Conservation (phyloP, 2,888 invertebrate genomes). For the Steromphala cineraria region DNA sequence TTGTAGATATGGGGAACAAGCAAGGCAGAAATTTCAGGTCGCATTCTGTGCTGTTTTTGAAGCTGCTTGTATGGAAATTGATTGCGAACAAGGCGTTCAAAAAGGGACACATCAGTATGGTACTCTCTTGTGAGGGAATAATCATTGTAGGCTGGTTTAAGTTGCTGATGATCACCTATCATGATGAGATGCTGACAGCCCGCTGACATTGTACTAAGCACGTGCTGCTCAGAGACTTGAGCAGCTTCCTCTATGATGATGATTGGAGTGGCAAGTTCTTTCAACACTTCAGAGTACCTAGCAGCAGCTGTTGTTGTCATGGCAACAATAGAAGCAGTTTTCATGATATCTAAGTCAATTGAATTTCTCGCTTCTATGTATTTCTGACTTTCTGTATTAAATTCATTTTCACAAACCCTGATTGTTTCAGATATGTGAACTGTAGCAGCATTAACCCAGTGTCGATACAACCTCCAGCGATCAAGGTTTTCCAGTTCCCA, state of each 20-base stretch:
- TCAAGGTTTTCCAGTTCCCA: slow-evolving; percentile 52
- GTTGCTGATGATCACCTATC: slow-evolving; percentile 86
- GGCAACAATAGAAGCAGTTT: slow-evolving; percentile 36
- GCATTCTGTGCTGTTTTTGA: slow-evolving; percentile 85
- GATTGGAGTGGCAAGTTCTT: slow-evolving; percentile 35
- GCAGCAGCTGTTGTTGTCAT: slow-evolving; percentile 51
- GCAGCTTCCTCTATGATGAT: slow-evolving; percentile 53
- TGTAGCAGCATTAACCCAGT: slow-evolving; percentile 51
- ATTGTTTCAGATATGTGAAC: neutral
- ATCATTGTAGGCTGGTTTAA: slow-evolving; percentile 83
- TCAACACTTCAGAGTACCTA: slow-evolving; percentile 29
- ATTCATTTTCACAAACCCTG: neutral
- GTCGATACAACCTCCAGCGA: slow-evolving; percentile 73
- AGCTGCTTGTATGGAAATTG: slow-evolving; percentile 79
- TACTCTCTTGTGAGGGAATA: slow-evolving; percentile 80
- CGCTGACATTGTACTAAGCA: slow-evolving; percentile 40
- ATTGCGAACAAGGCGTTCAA: slow-evolving; percentile 85
- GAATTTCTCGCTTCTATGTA: neutral
- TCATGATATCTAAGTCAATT: slow-evolving; percentile 29
- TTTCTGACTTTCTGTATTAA: neutral
- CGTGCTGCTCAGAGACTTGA: slow-evolving; percentile 50
- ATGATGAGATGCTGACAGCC: slow-evolving; percentile 51
- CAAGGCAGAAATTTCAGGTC: slow-evolving; percentile 80
- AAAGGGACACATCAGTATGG: slow-evolving; percentile 85
- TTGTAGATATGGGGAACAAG: slow-evolving; percentile 83